A percentile compares a stretch with the other conserved stretches of the same genome.
phyloP scores from a whole-genome alignment of 2,888 invertebrate species.

The Troides helena region DNA sequence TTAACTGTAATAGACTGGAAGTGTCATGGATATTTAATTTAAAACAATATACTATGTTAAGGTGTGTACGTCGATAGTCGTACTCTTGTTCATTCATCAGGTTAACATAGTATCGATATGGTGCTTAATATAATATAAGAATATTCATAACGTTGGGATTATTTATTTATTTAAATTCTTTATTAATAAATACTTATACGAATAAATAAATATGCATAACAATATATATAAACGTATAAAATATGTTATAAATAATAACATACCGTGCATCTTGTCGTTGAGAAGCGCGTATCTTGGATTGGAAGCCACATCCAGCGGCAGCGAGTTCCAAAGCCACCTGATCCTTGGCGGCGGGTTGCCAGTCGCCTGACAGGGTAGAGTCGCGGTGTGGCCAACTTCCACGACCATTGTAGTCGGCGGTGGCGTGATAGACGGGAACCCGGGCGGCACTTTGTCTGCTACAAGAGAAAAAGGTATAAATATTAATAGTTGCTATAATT shows the following conservation, averaged over 20 bases:
- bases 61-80: no score
- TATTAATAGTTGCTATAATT: neutral
- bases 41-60: no score
- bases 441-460: constrained; percentile 93
- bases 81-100: no score
- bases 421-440: constrained; percentile 91
- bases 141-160: no score
- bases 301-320: constrained; percentile 90
- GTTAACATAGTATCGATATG: no score
- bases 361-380: constrained; percentile 92
- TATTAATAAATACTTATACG: no score
- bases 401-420: constrained; percentile 96
- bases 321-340: constrained; percentile 95
- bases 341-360: constrained; percentile 91
- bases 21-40: no score
- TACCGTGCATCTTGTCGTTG: constrained; percentile 89
- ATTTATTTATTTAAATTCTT: no score
- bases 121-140: no score
- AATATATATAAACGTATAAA: no score
- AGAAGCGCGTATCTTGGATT: constrained; percentile 92
- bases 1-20: no score
- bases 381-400: constrained; percentile 95
- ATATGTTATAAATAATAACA: constrained; percentile 46
- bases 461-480: constrained; percentile 38
- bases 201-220: no score